A percentile compares a stretch with the other conserved stretches of the same genome.
These are phyloP conservation scores for Solea solea DNA, from an alignment of 2,113 vertebrate species.

Conservation along the genomic window DNA sequence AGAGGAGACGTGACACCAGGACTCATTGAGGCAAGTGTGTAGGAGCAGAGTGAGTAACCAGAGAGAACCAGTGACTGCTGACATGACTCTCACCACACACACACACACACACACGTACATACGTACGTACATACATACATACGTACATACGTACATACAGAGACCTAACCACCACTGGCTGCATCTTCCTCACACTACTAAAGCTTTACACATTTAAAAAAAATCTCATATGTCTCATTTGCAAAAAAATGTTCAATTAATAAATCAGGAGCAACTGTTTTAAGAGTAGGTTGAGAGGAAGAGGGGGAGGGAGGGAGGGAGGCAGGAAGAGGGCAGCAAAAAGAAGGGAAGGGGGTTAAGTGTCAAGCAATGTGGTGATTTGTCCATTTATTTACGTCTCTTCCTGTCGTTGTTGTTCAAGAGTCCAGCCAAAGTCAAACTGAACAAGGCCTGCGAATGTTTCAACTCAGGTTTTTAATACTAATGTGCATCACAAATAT, in stretches of 20 bases:
- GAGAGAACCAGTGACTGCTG: no score
- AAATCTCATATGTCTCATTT: no score
- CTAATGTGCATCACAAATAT: no score
- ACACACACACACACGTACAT: no score
- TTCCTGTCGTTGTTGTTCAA: slow-evolving; percentile 81
- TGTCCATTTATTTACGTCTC: slow-evolving; percentile 77
- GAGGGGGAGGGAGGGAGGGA: neutral
- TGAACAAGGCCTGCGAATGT: slow-evolving; percentile 3
- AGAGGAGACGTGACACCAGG: no score
- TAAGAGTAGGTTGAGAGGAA: neutral
- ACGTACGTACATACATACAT: neutral
- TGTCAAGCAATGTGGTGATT: slow-evolving; percentile 63
- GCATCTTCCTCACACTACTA: neutral
- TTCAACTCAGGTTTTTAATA: neutral
- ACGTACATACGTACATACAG: neutral
- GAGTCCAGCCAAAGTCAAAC: slow-evolving; percentile 36
- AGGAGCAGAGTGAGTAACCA: no score
- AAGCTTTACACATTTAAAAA: neutral
- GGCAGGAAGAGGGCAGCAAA: neutral
- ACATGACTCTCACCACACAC: no score
- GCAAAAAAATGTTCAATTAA: neutral
- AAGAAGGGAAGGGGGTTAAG: slow-evolving; percentile 14
- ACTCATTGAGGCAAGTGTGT: no score
- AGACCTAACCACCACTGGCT: neutral
- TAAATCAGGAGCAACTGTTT: neutral